These are phyloP conservation scores for Andrena flavipes DNA, from an alignment of 2,888 invertebrate species.

Conservation along the genomic window DNA sequence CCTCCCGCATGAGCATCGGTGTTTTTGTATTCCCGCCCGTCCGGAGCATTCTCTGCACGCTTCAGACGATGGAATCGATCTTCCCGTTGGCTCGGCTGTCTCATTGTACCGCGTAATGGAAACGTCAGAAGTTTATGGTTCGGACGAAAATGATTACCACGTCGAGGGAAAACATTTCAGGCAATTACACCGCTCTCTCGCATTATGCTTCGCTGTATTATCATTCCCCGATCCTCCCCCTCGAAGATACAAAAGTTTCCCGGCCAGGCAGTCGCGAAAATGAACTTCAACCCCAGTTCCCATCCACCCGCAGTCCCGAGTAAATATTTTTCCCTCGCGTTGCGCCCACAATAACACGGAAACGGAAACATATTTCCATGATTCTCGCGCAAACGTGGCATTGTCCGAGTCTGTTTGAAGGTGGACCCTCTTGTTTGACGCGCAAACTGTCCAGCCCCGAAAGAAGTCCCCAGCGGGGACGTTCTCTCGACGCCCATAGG, in stretches of 20 bases:
- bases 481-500: constrained; percentile 49
- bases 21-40: constrained; percentile 9
- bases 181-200: constrained; percentile 3
- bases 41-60: constrained; percentile 30
- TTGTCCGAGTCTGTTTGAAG: constrained; percentile 44
- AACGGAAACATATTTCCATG: constrained; percentile 2
- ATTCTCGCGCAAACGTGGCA: constrained; percentile 16
- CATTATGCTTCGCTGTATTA: background rate
- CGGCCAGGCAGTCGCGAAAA: background rate
- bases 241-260: background rate
- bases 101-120: constrained; percentile 18
- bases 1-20: constrained; percentile 7
- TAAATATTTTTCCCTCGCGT: constrained; percentile 25
- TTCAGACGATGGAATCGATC: constrained; percentile 19
- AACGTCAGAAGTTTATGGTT: constrained; percentile 32
- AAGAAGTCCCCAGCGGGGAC: constrained; percentile 1
- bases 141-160: constrained; percentile 7
- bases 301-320: background rate
- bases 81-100: background rate
- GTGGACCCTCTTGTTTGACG: background rate
- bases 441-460: constrained; percentile 3
- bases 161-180: constrained; percentile 1
- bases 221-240: background rate
- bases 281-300: background rate
- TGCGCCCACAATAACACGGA: background rate